Evolutionary conservation across 2,113 vertebrate species (phyloP), one percentile per base, ranked within the genome.

Genomic region (Gymnarchus niloticus): DNA sequence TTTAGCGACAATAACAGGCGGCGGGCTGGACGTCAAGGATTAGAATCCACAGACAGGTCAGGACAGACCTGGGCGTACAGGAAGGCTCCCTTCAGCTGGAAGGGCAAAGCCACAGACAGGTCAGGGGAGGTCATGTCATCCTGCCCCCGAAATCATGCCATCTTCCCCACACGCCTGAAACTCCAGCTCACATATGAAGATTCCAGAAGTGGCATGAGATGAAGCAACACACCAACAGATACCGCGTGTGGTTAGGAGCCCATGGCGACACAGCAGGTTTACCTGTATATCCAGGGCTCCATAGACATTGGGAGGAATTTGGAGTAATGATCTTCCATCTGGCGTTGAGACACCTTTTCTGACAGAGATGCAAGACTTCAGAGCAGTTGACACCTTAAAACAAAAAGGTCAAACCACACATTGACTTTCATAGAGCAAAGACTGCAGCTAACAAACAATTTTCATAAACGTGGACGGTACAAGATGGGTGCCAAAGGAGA

Each of bases 381-480:
- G 94, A 94, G 90, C 94, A 97, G 89, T 95, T 95, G 85, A 92
- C 91, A 25, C 94, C 95, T 97, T n/a, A 88, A 85, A 33, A 76
- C 91, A 86, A 19, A 3, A 46, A 85, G 33, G 51, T 81, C 51
- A 83, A 61, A 56, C 54, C 54, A 3, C 8, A 65, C 25, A 65
- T 65, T n/a, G n/a, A n/a, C n/a, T n/a, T n/a, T 14, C 33, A 10
- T 33, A 28, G 10, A 65, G 33, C n/a, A 65, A 65, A 33, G 25
- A 1, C 25, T 28, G 25, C 33, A 33, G 23, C 17, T 6, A 78
- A 41, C 10, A 78, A 49, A 25, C 28, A 46, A 81, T 25, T 28
- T 49, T 48, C 48, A 25, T n/a, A 81, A 81, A 52, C n/a, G 25
- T 33, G 80, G 7, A 28, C 41, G 77, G 46, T 7, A 25, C n/a